Percentiles rank a stretch among this genome's conserved stretches.
These are phyloP conservation scores for Cryptoleucopteryx plumbea DNA, from an alignment of 2,113 vertebrate species.

Conservation along the genomic window DNA sequence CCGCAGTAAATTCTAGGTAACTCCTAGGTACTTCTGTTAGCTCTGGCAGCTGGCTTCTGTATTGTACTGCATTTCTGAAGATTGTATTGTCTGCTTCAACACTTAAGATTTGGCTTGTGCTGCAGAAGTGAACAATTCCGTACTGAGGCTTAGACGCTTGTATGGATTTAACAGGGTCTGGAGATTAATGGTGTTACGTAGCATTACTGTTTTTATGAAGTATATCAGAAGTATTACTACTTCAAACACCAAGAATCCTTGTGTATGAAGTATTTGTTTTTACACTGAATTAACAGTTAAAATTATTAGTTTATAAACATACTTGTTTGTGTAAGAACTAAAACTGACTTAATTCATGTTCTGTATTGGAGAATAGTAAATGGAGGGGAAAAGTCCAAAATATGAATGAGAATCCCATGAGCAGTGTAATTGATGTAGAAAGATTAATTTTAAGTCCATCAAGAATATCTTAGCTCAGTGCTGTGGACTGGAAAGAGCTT, in stretches of 20 bases:
- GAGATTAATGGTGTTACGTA: not conserved
- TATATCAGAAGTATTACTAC: not conserved
- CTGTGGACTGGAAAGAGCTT: not conserved
- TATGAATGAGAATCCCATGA: not conserved
- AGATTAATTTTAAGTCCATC: not conserved
- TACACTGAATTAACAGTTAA: not conserved
- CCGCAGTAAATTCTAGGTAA: not conserved
- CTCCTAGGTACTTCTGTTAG: not conserved
- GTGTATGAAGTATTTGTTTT: not conserved
- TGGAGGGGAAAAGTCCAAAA: not conserved
- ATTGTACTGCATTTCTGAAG: slow-evolving; percentile 34
- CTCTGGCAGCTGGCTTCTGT: not conserved
- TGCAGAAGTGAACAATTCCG: not conserved
- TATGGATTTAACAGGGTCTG: not conserved
- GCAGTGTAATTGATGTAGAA: not conserved
- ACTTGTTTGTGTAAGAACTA: not conserved
- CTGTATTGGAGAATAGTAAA: not conserved
- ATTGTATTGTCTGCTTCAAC: not conserved
- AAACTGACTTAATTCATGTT: not conserved
- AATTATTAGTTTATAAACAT: not conserved
- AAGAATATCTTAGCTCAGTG: not conserved
- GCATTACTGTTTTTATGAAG: not conserved
- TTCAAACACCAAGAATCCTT: not conserved
- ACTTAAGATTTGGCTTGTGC: not conserved
- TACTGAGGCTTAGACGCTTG: not conserved